Evolutionary conservation across 2,797 vertebrate species (phyloP).

Genomic region (Salarias fasciatus): DNA sequence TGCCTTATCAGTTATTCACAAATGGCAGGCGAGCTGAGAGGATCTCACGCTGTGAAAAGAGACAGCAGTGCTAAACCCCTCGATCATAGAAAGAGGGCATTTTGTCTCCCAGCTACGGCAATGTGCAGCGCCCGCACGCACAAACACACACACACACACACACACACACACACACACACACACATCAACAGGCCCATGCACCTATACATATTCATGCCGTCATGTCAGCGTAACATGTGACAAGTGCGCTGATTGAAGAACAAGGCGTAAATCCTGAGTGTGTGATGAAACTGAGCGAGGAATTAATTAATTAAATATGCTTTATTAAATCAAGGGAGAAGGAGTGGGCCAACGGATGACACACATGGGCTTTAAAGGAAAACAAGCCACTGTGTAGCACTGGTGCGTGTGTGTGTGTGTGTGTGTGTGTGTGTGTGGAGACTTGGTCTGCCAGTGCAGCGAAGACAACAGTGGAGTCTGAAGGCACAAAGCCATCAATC

Average conservation of each 20-base stretch:
- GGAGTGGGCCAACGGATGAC: slow-evolving; percentile 13
- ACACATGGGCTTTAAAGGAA: background rate
- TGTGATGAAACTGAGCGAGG: slow-evolving; percentile 12
- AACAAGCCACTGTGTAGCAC: background rate
- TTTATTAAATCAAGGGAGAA: slow-evolving; percentile 7
- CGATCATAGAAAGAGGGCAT: slow-evolving; percentile 62
- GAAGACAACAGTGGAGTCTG: background rate
- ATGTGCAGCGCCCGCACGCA: slow-evolving; percentile 1
- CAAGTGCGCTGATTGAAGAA: slow-evolving; percentile 31
- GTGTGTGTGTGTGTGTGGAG: background rate
- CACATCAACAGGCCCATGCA: background rate
- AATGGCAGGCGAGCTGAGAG: slow-evolving; percentile 63
- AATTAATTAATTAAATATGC: slow-evolving; percentile 14
- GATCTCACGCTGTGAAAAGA: slow-evolving; percentile 58
- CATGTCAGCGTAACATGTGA: slow-evolving; percentile 29
- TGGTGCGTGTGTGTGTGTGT: background rate
- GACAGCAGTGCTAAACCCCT: slow-evolving; percentile 50
- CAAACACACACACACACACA: slow-evolving; percentile 9
- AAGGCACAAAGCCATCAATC: background rate
- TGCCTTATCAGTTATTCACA: slow-evolving; percentile 70
- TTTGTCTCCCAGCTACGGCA: slow-evolving; percentile 38
- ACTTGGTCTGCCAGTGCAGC: background rate
- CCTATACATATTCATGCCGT: slow-evolving; percentile 26
- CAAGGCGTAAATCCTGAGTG: slow-evolving; percentile 18
- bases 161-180: slow-evolving; percentile 1